Base-by-base conservation (phyloP, 1,140 invertebrate species). In the Dendrolimus punctatus region DNA sequence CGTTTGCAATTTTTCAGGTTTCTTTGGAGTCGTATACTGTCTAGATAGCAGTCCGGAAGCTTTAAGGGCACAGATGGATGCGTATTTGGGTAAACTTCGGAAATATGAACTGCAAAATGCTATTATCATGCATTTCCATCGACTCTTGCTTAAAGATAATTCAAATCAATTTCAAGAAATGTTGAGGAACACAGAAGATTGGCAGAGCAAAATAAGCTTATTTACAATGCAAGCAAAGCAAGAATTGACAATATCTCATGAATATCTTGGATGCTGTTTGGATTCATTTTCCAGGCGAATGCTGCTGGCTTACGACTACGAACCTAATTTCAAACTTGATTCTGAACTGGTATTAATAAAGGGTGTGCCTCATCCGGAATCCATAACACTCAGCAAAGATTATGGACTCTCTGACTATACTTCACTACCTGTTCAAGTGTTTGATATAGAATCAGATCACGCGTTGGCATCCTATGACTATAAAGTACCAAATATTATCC, bases 41-140 rank as follows among this genome's bases (percentile, higher is more conserved):
- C 10, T 66, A 49, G 60, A 66, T 41, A 66, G 64, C 53, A 66
- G 64, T 47, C 64, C 64, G 38, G 59, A 66, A 23, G 54, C 53
- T 6, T 42, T 66, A 38, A 46, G 53, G 40, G 23, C 42, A 5
- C 64, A 62, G 48, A 6, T 66, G 3, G 44, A 60, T 39, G 49
- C 54, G 5, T 59, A 62, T 44, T 39, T 66, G 8, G 57, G 60
- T 8, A 60, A 59, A 50, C 40, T 59, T 10, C 53, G 57, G 4
- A 51, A 52, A 6, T 40, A 37, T 7, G 42, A 60, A 47, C 42
- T 63, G 8, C 60, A 66, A 47, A 60, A 58, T 46, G 41, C 48
- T 40, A 58, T 63, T 5, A 37, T 62, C 9, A 53, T 60, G 54
- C 60, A 63, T 44, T 47, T 62, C 7, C 63, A 60, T 39, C 39